Percentiles rank a stretch among this genome's conserved stretches.
Conservation (phyloP, 2,797 vertebrate genomes). For the Eurystomus glaucurus region DNA sequence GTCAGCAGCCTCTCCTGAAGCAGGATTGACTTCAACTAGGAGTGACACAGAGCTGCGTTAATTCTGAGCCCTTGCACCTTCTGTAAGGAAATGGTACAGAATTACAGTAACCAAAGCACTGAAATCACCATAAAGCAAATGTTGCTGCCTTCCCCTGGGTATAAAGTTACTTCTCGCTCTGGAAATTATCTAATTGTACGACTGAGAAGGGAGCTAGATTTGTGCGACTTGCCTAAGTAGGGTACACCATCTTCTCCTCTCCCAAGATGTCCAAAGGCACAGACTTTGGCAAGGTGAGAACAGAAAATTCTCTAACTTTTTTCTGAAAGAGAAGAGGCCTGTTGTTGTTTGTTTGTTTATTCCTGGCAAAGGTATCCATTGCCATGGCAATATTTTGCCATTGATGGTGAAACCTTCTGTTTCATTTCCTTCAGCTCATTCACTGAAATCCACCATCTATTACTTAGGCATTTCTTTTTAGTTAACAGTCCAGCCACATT, state of each 20-base stretch:
- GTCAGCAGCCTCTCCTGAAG: conserved; percentile 20
- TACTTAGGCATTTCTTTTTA: conserved; percentile 62
- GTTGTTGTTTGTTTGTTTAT: conserved; percentile 64
- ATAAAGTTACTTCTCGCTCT: conserved; percentile 1
- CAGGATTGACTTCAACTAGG: background rate
- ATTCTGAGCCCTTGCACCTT: background rate
- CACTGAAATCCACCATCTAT: conserved; percentile 55
- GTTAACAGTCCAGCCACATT: conserved; percentile 44
- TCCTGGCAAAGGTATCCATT: conserved; percentile 63
- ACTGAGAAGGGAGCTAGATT: background rate
- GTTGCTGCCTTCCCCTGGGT: background rate
- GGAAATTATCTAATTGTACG: background rate
- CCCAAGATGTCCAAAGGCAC: background rate
- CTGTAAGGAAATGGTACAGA: background rate
- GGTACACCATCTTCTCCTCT: background rate
- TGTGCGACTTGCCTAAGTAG: background rate
- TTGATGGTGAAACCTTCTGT: conserved; percentile 24
- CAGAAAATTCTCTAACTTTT: conserved; percentile 28
- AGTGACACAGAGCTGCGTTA: background rate
- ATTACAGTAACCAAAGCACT: conserved; percentile 22
- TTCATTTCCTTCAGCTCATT: conserved; percentile 61
- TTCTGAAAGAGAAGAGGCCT: conserved; percentile 21
- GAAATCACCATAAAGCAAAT: conserved; percentile 1
- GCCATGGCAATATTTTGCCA: conserved; percentile 62
- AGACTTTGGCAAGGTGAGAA: conserved; percentile 10